Evolutionary conservation across 2,797 vertebrate genomes (phyloP).

Genomic region (Molossus alvarezi): DNA sequence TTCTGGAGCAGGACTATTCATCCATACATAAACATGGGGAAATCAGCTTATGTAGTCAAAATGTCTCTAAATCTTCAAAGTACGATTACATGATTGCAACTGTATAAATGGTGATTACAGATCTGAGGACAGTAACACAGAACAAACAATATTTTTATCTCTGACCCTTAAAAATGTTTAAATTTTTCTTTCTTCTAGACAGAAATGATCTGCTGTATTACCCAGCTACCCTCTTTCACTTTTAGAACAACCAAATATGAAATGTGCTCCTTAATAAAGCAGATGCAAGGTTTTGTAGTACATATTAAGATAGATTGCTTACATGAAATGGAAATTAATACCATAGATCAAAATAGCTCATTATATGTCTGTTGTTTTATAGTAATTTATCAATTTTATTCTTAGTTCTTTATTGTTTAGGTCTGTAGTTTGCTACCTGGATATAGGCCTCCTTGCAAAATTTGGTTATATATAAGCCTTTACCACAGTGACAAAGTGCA

Average conservation of each 20-base stretch:
- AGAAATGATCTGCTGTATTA: constrained; percentile 82
- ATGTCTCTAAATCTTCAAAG: constrained; percentile 5
- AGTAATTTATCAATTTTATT: constrained; percentile 83
- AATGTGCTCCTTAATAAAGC: constrained; percentile 84
- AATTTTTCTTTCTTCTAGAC: constrained; percentile 78
- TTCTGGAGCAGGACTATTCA: neutral
- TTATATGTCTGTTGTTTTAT: constrained; percentile 83
- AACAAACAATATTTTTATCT: neutral
- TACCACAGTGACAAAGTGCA: neutral
- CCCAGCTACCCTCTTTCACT: constrained; percentile 70
- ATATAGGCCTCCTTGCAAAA: constrained; percentile 47
- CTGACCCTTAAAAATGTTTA: constrained; percentile 76
- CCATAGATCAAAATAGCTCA: constrained; percentile 88
- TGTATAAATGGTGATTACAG: constrained; percentile 31
- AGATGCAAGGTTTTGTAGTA: constrained; percentile 80
- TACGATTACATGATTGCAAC: constrained; percentile 36
- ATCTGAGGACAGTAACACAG: neutral
- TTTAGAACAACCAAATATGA: constrained; percentile 79
- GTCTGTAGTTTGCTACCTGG: constrained; percentile 47
- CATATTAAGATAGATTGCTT: constrained; percentile 88
- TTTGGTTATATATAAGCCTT: neutral
- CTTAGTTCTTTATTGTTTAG: constrained; percentile 71
- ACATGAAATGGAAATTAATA: constrained; percentile 86
- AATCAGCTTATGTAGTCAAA: constrained; percentile 49
- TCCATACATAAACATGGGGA: neutral